Base-by-base conservation (phyloP, 2,888 invertebrate genomes). In the Creontiades dilutus region DNA sequence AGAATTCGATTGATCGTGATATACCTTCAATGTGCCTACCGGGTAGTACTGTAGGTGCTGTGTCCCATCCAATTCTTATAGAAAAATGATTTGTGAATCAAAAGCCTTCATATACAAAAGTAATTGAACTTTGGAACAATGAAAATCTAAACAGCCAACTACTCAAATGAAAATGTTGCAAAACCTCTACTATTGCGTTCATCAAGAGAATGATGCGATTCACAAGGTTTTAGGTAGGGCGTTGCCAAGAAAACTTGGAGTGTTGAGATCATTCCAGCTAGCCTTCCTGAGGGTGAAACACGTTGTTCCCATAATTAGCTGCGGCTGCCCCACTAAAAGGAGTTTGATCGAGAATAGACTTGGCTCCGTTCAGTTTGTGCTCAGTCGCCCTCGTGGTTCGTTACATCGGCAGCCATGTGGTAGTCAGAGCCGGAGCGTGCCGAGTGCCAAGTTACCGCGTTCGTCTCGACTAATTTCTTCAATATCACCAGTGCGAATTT, bases 241-340 rank as follows among this genome's bases (percentile, higher is more conserved):
- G 23, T 68, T 68, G 68, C 27, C 68, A 68, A 9, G 19, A n/a
- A 27, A 5, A 19, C 23, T 11, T 57, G 16, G 9, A 23, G 68
- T 68, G 68, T 68, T 68, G 68, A 68, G 23, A 19, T 23, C 0
- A 68, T 68, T 68, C 68, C 68, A 68, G 68, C 19, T 68, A 19
- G 68, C 68, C 23, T 68, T 23, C 68, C 68, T 19, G 68, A 68
- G 61, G 61, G 61, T 14, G 68, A 68, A 68, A 68, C 11, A 68
- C 68, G 68, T 68, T 68, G 68, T 68, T 76, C 27, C 80, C 80
- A 88, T 78, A 78, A 88, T 88, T 88, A 88, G 88, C 78, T 37
- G 27, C 88, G 37, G 37, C 37, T 87, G 87, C 88, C 88, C 88
- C 88, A 88, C 88, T 88, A 80, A 88, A 86, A 80, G 16, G 80